Conservation (phyloP, 1,140 invertebrate species). For the fruit fly (Drosophila melanogaster) region Release_6_plus_ISO1_MT NT_033779.5:14469501-14470000, state of each 20-base stretch:
- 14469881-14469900: slow-evolving; percentile 22
- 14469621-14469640: neutral
- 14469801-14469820: slow-evolving; percentile 48
- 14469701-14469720: slow-evolving; percentile 80
- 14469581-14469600: slow-evolving; percentile 1
- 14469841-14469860: slow-evolving; percentile 29
- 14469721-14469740: slow-evolving; percentile 82
- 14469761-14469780: neutral
- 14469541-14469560: neutral
- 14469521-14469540: too few species aligned
- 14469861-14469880: slow-evolving; percentile 37
- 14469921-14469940: too few species aligned
- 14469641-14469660: slow-evolving; percentile 48
- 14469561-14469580: neutral
- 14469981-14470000: too few species aligned
- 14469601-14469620: neutral
- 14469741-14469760: slow-evolving; percentile 61
- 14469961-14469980: too few species aligned
- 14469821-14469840: slow-evolving; percentile 62
- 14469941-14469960: too few species aligned
- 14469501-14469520: too few species aligned
- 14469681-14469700: slow-evolving; percentile 82
- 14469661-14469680: slow-evolving; percentile 82
- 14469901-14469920: neutral
- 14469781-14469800: neutral